These are phyloP conservation scores for Aythya baeri DNA, from an alignment of 2,113 vertebrate species.

Conservation along the genomic window DNA sequence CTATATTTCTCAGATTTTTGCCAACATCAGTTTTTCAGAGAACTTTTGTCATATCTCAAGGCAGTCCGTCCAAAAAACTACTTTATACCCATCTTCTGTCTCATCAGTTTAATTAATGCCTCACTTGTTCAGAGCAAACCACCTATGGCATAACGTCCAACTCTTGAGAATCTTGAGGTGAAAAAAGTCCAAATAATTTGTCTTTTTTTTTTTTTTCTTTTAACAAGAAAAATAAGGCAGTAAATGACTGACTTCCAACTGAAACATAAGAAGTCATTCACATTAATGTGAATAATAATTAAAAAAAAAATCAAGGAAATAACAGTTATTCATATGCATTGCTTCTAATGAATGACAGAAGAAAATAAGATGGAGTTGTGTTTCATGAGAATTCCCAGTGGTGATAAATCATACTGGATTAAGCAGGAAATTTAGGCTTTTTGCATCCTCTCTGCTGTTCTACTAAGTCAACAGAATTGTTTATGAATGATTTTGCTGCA, in stretches of 20 bases:
- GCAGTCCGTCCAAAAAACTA: neutral
- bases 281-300: neutral
- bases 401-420: conserved; percentile 20
- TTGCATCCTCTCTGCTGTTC: neutral
- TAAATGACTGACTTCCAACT: neutral
- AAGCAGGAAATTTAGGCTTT: neutral
- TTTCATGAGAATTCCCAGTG: neutral
- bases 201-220: neutral
- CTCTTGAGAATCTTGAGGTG: neutral
- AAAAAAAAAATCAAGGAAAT: neutral
- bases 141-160: neutral
- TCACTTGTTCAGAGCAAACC: neutral
- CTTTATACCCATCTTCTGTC: neutral
- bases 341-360: neutral
- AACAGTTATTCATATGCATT: neutral
- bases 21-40: neutral
- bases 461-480: neutral
- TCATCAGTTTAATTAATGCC: neutral
- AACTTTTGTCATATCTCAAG: neutral
- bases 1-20: neutral
- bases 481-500: neutral
- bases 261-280: neutral
- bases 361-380: conserved; percentile 1
- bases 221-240: neutral
- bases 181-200: neutral